These are phyloP conservation scores for Drosophila fulvimacula DNA, from an alignment of 2,888 invertebrate genomes.

Conservation along the genomic window DNA sequence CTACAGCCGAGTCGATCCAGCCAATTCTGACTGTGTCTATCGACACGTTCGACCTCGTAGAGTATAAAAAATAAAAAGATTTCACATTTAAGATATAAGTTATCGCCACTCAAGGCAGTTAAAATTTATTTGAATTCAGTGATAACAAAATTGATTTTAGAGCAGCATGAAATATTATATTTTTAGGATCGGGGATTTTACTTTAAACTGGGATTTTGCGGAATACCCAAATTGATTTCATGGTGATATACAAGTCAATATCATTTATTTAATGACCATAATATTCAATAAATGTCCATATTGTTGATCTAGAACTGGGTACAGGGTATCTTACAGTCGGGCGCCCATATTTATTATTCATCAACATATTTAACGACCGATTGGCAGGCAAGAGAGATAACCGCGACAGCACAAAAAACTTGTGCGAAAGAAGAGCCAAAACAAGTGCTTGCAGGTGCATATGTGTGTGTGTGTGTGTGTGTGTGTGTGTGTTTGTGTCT, in stretches of 20 bases:
- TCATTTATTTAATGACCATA: too few relatives aligned
- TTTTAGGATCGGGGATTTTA: too few relatives aligned
- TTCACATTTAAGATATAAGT: not conserved
- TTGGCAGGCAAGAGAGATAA: conserved; percentile 29
- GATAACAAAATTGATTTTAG: not conserved
- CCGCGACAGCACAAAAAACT: conserved; percentile 10
- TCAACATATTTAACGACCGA: conserved; percentile 14
- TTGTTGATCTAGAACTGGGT: not conserved
- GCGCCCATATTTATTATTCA: not conserved
- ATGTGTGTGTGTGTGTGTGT: not conserved
- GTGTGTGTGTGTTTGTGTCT: not conserved
- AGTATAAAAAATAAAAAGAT: not conserved
- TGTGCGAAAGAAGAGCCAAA: conserved; percentile 16
- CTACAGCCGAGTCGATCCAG: not conserved
- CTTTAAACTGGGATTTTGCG: too few relatives aligned
- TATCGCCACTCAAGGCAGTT: not conserved
- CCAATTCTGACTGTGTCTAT: not conserved
- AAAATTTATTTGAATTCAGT: not conserved
- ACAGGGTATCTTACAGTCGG: not conserved
- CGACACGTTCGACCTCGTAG: not conserved
- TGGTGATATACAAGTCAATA: too few relatives aligned
- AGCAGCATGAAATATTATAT: not conserved
- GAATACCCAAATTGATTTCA: too few relatives aligned
- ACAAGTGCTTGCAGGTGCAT: conserved; percentile 5
- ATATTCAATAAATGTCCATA: too few relatives aligned